Evolutionary conservation across 1,140 invertebrate genomes (phyloP), one percentile per base, ranked within the genome.

Genomic region (Lepidurus apus): DNA sequence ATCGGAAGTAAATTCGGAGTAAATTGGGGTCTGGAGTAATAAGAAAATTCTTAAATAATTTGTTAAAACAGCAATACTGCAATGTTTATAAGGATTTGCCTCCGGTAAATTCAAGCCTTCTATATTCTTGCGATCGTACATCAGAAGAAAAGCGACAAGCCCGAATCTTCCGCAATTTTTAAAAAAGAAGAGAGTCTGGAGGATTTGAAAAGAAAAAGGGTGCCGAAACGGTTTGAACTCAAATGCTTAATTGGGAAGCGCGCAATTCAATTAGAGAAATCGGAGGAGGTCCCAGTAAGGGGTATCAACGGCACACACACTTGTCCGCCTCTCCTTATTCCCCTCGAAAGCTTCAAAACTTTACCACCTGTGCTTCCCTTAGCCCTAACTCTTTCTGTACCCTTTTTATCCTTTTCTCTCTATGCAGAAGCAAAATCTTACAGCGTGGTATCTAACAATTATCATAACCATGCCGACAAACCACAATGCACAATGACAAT

Each of bases 201-300:
- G 53, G 53, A 13, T 65, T 65, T 34, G 34, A 34, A 1, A 65
- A 65, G 21, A 21, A 65, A 21, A 17, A 65, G 53, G 8, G 21
- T 13, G 17, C 53, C 17, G 17, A 65, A 21, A 13, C 17, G 53
- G 17, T 65, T 65, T 65, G 53, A 7, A 65, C 53, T 65, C 53
- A 65, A 65, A 21, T 13, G 53, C 53, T 13, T 65, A 65, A 65
- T 65, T 65, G 53, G 53, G 53, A 65, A n/a, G 53, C 53, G 53
- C 17, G 53, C 53, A 65, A 65, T 65, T 65, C 53, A 65, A 65
- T 65, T 65, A 65, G 21, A 65, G 53, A 65, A 65, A 65, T 65
- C 53, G 53, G 53, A 21, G 53, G 53, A n/a, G 53, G 53, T 65
- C 53, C 53, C 53, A 65, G 53, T 65, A 13, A 65, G 53, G 53